A percentile compares a stretch with the other conserved stretches of the same genome.
These are phyloP conservation scores for Caerostris darwini DNA, from an alignment of 1,140 invertebrate species.

Conservation along the genomic window DNA sequence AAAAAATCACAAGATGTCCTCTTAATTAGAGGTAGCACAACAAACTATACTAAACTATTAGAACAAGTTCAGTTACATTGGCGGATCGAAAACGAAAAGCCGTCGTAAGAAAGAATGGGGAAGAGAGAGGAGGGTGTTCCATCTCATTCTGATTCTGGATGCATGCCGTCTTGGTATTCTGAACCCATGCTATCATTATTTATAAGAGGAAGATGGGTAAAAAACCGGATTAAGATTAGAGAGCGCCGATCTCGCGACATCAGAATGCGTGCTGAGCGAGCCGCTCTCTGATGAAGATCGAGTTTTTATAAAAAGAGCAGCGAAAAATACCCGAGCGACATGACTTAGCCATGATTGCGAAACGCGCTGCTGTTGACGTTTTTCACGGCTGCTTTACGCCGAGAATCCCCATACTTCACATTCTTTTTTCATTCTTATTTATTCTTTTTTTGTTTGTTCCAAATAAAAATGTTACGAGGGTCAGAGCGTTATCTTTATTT, in stretches of 20 bases:
- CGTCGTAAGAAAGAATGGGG: neutral
- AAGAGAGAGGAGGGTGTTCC: neutral
- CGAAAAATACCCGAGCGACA: neutral
- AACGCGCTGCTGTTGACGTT: conserved; percentile 43
- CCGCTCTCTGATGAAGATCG: conserved; percentile 17
- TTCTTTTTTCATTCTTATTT: neutral
- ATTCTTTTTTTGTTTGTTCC: neutral
- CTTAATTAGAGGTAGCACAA: no score
- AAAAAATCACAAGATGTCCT: no score
- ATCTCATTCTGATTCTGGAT: conserved; percentile 55
- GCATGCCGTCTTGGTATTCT: conserved; percentile 36
- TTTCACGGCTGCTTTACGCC: conserved; percentile 10
- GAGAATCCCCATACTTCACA: conserved; percentile 19
- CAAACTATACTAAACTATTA: no score
- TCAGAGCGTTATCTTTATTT: neutral
- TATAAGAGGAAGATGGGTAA: conserved; percentile 55
- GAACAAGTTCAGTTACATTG: neutral
- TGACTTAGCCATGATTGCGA: conserved; percentile 24
- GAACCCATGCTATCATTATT: conserved; percentile 31
- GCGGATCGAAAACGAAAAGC: neutral
- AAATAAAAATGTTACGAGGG: conserved; percentile 26
- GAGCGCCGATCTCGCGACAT: neutral
- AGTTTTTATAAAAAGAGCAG: conserved; percentile 27
- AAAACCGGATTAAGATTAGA: conserved; percentile 73
- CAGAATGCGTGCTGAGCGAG: conserved; percentile 41